phyloP scores from a whole-genome alignment of 2,113 vertebrate genomes.

The Phrynosoma blainvillii region DNA sequence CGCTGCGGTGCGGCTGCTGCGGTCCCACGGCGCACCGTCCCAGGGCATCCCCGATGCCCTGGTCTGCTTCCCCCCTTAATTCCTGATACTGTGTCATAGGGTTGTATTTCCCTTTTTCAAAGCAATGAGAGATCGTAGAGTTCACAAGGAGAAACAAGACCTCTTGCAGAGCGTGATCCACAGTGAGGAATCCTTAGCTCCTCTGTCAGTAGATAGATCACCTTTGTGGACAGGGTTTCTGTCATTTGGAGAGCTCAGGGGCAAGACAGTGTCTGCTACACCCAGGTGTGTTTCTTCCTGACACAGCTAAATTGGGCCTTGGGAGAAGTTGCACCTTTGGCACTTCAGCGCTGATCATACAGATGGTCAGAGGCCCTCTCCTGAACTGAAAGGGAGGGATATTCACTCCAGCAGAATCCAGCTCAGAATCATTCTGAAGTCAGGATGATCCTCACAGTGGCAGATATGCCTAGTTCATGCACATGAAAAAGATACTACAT shows the following conservation, averaged over 20 bases:
- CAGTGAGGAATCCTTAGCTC: not conserved
- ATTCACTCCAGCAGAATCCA: not conserved
- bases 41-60: no score
- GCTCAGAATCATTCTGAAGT: not conserved
- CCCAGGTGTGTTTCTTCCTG: no score
- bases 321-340: not conserved
- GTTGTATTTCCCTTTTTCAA: not conserved
- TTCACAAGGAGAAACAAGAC: not conserved
- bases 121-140: not conserved
- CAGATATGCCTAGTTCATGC: no score
- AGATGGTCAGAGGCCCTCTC: not conserved
- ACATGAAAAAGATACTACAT: no score
- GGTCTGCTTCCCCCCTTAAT: no score
- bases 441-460: not conserved
- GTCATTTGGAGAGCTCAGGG: not conserved
- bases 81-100: not conserved
- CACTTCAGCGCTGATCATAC: not conserved
- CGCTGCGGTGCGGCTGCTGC: no score
- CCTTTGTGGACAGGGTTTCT: not conserved
- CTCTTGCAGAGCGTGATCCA: no score
- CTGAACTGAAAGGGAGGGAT: not conserved
- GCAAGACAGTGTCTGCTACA: not conserved
- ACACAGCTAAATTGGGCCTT: not conserved
- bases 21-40: no score
- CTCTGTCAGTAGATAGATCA: not conserved